Evolutionary conservation across 2,888 invertebrate species (phyloP), one percentile per base, ranked within the genome.

Genomic region (Zygothrica quintamaculata): DNA sequence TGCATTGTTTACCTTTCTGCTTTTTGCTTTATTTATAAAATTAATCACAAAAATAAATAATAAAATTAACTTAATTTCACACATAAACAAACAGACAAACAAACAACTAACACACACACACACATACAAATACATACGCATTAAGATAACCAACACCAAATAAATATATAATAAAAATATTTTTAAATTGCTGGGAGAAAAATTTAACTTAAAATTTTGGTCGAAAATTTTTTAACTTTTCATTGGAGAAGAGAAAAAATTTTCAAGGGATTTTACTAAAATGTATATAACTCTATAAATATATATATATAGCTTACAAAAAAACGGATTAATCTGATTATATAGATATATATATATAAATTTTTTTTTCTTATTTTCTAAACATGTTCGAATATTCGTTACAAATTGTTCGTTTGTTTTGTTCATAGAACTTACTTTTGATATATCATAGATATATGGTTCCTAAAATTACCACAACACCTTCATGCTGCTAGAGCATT

Each of bases 361-460:
- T 22, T 3, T 3, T 22, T 36, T 36, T 36, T 13, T 3, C 36
- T 36, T 36, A 39, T 5, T 13, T 13, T 3, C 31, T 33, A 29
- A 3, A 15, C n/a, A n/a, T 3, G 25, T 47, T 65, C 18, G 46
- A 29, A 46, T 71, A 61, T 57, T 75, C 66, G 66, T 66, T 67
- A 74, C 64, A 68, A 71, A 66, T 86, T 62, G 76, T 74, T 84
- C 67, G 76, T 52, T 87, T 84, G 57, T 68, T 84, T 74, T 84
- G 97, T 97, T 97, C 97, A 97, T 95, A 96, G 97, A 97, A 97
- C 97, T 95, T 97, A 97, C 97, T 93, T 93, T 92, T 94, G 94
- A 97, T 97, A 97, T 97, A 97, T 97, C 97, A 97, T 97, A 96
- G 97, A 97, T 97, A 97, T 97, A 97, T 97, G 96, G 96, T 96